Conservation (phyloP, 53 echinoderm and acorn worm species). For the Echinometra lucunter region DNA sequence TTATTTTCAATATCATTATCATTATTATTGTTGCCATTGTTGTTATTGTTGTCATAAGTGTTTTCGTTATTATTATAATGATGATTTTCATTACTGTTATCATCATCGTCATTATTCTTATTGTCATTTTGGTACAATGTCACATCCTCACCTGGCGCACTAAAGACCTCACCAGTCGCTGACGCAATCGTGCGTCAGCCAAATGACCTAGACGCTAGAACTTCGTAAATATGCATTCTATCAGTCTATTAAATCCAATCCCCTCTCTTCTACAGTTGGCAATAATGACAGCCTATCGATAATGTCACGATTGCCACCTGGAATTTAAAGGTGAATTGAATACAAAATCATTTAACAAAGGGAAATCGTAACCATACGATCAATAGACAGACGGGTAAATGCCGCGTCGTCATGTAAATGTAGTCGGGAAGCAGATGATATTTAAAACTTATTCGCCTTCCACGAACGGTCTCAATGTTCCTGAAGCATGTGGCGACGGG, state of each 20-base stretch:
- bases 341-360: constrained; percentile 15
- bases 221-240: too few relatives aligned
- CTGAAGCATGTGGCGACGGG: background rate
- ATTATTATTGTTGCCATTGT: too few relatives aligned
- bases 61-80: too few relatives aligned
- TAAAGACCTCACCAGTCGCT: too few relatives aligned
- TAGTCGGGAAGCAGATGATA: background rate
- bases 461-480: background rate
- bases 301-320: background rate
- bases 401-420: background rate
- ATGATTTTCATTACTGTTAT: too few relatives aligned
- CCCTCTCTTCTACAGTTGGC: background rate
- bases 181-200: too few relatives aligned
- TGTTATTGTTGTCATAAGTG: too few relatives aligned
- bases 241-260: background rate
- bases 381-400: background rate
- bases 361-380: constrained; percentile 14
- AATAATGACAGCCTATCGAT: background rate
- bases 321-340: constrained; percentile 4
- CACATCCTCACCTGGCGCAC: too few relatives aligned
- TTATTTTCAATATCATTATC: too few relatives aligned
- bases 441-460: constrained; percentile 7
- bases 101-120: too few relatives aligned
- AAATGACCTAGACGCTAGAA: too few relatives aligned
- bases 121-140: too few relatives aligned